Evolutionary conservation across 1,140 invertebrate genomes (phyloP).

Genomic region (Macrotrachela quadricornifera): DNA sequence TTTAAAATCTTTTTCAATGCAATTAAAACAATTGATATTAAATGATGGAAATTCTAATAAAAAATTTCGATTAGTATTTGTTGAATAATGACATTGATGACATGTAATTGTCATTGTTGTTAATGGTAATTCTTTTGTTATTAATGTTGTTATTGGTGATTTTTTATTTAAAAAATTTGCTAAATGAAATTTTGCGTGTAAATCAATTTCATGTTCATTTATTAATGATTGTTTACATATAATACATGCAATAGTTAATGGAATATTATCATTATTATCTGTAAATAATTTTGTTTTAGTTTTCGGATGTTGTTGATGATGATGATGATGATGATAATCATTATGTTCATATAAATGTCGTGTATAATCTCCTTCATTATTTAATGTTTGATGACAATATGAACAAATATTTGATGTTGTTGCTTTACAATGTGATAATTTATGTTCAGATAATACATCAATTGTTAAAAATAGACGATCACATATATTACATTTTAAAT

Average conservation of each 20-base stretch:
- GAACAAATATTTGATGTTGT: not conserved
- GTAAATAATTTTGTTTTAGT: not conserved
- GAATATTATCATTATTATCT: not conserved
- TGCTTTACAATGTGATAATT: conserved; percentile 49
- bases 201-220: no score
- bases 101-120: no score
- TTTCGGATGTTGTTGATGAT: not conserved
- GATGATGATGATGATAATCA: not conserved
- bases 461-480: conserved; percentile 67
- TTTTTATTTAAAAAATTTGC: no score
- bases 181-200: no score
- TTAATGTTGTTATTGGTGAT: no score
- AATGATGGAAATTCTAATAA: no score
- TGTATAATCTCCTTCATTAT: not conserved
- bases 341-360: not conserved
- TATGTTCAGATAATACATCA: conserved; percentile 64
- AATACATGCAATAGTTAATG: conserved; percentile 8
- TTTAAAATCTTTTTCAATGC: no score
- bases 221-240: not conserved
- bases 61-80: no score
- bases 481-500: conserved; percentile 83
- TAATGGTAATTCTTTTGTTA: no score
- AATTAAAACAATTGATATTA: no score
- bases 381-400: conserved; percentile 1
- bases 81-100: no score